These are phyloP conservation scores for Drosophila longiperda DNA, from an alignment of 2,888 invertebrate genomes.

Conservation along the genomic window DNA sequence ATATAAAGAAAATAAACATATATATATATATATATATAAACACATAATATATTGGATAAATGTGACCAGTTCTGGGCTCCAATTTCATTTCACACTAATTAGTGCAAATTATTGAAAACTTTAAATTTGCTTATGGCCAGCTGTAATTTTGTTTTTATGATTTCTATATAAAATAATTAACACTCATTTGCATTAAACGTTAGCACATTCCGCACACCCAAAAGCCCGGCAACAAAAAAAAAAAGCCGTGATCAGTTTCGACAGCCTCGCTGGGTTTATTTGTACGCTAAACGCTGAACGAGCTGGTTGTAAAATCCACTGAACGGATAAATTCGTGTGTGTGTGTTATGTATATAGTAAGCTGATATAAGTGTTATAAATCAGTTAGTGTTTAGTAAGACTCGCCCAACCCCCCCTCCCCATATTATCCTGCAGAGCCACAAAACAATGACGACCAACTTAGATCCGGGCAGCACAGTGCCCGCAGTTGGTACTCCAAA, in stretches of 20 bases:
- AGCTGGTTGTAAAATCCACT: slow-evolving; percentile 69
- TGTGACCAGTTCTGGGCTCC: background rate
- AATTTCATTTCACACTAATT: slow-evolving; percentile 41
- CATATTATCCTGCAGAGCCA: slow-evolving; percentile 33
- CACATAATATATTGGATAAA: background rate
- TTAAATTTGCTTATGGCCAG: slow-evolving; percentile 38
- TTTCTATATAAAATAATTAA: slow-evolving; percentile 42
- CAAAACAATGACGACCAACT: slow-evolving; percentile 52
- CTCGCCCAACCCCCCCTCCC: background rate
- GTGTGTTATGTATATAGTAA: slow-evolving; percentile 39
- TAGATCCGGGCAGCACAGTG: slow-evolving; percentile 39
- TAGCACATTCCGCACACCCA: slow-evolving; percentile 52
- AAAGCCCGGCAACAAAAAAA: slow-evolving; percentile 8
- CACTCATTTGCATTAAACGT: slow-evolving; percentile 67
- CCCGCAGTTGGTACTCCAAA: background rate
- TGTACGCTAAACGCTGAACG: slow-evolving; percentile 76
- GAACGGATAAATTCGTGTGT: slow-evolving; percentile 19
- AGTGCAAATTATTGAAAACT: slow-evolving; percentile 70
- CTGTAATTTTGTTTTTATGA: slow-evolving; percentile 3
- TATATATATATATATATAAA: background rate
- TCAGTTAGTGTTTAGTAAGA: slow-evolving; percentile 1
- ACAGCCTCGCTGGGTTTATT: slow-evolving; percentile 65
- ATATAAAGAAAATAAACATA: background rate
- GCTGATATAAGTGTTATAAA: slow-evolving; percentile 17
- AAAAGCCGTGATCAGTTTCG: slow-evolving; percentile 26